Evolutionary conservation across 1,140 invertebrate species (phyloP).

Genomic region (Atta cephalotes): DNA sequence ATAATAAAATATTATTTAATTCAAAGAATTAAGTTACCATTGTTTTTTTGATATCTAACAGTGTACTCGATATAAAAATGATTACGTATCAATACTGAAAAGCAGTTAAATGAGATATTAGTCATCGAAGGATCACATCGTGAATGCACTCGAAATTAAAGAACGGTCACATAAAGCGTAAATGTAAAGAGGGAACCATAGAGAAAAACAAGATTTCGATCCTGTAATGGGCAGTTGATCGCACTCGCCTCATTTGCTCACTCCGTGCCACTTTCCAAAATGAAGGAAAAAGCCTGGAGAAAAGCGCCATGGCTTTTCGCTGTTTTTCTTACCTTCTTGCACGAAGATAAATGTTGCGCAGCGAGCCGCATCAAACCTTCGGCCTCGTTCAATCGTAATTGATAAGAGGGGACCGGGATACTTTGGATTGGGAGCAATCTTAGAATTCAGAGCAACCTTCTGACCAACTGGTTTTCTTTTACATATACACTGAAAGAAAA

Average conservation of each 20-base stretch:
- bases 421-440: not conserved
- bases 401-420: not conserved
- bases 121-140: not conserved
- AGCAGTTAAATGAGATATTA: not conserved
- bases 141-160: constrained; percentile 22
- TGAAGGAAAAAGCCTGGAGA: not conserved
- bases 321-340: not conserved
- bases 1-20: no score
- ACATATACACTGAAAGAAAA: no score
- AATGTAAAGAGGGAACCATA: not conserved
- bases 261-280: constrained; percentile 40
- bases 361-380: not conserved
- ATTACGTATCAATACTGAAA: not conserved
- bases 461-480: not conserved
- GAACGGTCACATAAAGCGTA: not conserved
- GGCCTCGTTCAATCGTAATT: constrained; percentile 29
- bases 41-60: no score
- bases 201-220: constrained; percentile 28
- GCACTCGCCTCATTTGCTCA: constrained; percentile 41
- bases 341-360: constrained; percentile 42
- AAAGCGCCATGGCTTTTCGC: not conserved
- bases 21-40: no score
- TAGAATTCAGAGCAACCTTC: not conserved
- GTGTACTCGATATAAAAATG: not conserved
- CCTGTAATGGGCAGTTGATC: not conserved